Evolutionary conservation across 2,888 invertebrate genomes (phyloP), one percentile per base, ranked within the genome.

Genomic region (Exephanes ischioxanthus): DNA sequence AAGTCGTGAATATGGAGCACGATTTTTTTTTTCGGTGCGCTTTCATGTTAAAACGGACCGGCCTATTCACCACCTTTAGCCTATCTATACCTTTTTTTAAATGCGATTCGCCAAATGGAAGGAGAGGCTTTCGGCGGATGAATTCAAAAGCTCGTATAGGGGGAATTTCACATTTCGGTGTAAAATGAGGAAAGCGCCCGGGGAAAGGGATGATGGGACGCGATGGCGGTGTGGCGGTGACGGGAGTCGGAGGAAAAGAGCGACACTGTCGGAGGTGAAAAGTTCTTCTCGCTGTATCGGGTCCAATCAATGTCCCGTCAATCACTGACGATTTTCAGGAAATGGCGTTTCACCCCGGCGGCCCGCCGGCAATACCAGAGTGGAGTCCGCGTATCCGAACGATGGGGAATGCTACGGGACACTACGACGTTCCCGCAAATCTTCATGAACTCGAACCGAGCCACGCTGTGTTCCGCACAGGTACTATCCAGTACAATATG

Each of bases 261-360:
- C 70, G 76, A 78, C 73, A 63, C 71, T 51, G 82, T 67, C 80
- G 75, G 63, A 41, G 55, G 55, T 77, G 73, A 82, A 85, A 85
- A 82, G 82, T 85, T 82, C 48, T 66, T 82, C 72, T 37, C 76
- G 30, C 76, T 79, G 67, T 85, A 76, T 79, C 85, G 79, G 37
- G 79, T 82, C 82, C 85, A 85, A 85, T 85, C 85, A 85, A 85
- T 82, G 75, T 82, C 79, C 85, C 76, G 85, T 85, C 85, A 79
- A 82, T 85, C 85, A 85, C 55, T 51, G 79, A 51, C 71, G 85
- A 80, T 85, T 85, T 76, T 80, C 85, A 70, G 85, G 85, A 85
- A 85, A 85, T 85, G 75, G 82, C 73, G 79, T 85, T 83, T 83
- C 83, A 68, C 73, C 53, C 14, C 51, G 45, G 14, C 45, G 58